Percentiles rank a stretch among this genome's conserved stretches.
Conservation (phyloP, 2,113 vertebrate genomes). For the Madoqua kirkii region DNA sequence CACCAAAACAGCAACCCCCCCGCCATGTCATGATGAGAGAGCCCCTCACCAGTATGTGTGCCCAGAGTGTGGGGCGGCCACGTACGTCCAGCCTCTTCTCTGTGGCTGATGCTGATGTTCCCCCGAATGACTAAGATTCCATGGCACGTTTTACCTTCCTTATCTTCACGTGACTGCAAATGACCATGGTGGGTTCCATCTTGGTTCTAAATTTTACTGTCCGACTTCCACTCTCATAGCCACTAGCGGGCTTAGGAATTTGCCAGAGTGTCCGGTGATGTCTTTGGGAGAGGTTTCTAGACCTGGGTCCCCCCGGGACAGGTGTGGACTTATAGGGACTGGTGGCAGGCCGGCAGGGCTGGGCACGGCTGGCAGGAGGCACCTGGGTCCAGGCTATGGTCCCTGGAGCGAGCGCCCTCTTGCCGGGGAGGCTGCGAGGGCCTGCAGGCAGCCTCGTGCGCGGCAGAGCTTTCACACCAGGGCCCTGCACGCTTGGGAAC, state of each 20-base stretch:
- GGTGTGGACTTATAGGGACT: accelerated
- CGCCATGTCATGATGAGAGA: accelerated
- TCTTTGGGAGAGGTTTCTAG: not conserved
- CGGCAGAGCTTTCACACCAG: not conserved
- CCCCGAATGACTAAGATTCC: not conserved
- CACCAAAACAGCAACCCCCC: not conserved
- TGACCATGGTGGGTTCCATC: not conserved
- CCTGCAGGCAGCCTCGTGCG: not conserved
- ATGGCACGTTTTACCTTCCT: not conserved
- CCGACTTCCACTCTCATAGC: too few species aligned
- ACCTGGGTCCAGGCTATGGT: not conserved
- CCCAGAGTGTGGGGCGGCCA: accelerated
- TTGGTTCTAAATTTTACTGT: not conserved
- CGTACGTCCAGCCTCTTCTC: accelerated
- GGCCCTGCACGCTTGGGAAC: not conserved
- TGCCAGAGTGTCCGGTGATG: not conserved
- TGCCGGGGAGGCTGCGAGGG: not conserved
- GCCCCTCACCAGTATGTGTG: not conserved
- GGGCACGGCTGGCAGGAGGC: not conserved
- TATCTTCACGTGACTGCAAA: not conserved
- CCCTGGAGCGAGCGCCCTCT: not conserved
- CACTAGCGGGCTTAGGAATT: not conserved
- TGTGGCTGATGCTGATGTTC: too few species aligned
- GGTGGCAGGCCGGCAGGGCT: accelerated
- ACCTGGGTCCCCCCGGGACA: accelerated